These are phyloP conservation scores for Fistularia commersonii DNA, from an alignment of 2,797 vertebrate species.

Conservation along the genomic window DNA sequence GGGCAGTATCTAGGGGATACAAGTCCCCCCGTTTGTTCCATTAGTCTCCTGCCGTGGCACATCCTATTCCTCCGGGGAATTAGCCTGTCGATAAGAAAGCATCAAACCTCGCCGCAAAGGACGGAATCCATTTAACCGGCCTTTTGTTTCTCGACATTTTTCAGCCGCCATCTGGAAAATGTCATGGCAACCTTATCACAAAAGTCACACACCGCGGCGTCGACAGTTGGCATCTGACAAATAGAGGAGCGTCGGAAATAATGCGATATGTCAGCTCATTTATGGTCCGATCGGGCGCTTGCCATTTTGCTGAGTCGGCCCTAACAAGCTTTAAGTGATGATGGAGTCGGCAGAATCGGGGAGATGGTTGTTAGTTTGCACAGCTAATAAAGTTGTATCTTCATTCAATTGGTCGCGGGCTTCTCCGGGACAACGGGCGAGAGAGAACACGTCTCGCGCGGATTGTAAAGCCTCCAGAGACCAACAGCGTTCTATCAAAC, in stretches of 20 bases:
- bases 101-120: constrained; percentile 47
- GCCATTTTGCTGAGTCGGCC: constrained; percentile 34
- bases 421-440: too few relatives aligned
- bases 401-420: too few relatives aligned
- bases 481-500: too few relatives aligned
- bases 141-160: constrained; percentile 66
- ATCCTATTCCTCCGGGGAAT: constrained; percentile 68
- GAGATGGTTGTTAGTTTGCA: constrained; percentile 6
- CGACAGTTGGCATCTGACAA: constrained; percentile 38
- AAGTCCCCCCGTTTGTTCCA: constrained; percentile 47
- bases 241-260: constrained; percentile 33
- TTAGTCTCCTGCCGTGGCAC: constrained; percentile 60
- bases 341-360: constrained; percentile 8
- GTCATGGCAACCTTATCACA: constrained; percentile 67
- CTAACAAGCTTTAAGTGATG: constrained; percentile 21
- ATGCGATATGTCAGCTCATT: constrained; percentile 46
- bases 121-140: constrained; percentile 62
- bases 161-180: constrained; percentile 60
- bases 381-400: not conserved
- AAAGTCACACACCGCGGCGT: constrained; percentile 39
- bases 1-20: constrained; percentile 38
- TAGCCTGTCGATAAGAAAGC: constrained; percentile 67
- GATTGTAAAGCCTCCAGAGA: too few relatives aligned
- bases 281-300: constrained; percentile 36
- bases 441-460: too few relatives aligned